Evolutionary conservation across 2,888 invertebrate genomes (phyloP).

Genomic region (Epinotia bilunana): DNA sequence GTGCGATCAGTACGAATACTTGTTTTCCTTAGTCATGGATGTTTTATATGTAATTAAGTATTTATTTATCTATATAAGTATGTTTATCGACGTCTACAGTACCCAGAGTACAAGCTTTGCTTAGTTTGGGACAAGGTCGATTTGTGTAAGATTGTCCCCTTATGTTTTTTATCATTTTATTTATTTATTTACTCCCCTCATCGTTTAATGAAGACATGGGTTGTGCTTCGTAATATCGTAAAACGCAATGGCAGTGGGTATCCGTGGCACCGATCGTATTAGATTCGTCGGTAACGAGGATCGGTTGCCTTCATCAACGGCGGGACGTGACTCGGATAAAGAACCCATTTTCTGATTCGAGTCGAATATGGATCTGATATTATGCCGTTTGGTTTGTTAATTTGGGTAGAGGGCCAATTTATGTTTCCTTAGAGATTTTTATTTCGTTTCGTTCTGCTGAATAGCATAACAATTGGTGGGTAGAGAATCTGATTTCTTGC

Average conservation of each 20-base stretch:
- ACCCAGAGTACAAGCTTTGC: too few relatives aligned
- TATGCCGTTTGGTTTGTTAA: conserved; percentile 42
- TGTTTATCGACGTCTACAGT: too few relatives aligned
- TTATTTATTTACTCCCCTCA: neutral
- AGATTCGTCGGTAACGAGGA: conserved; percentile 46
- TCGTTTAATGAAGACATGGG: conserved; percentile 31
- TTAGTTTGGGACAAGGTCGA: too few relatives aligned
- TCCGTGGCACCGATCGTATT: conserved; percentile 41
- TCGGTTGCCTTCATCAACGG: conserved; percentile 46
- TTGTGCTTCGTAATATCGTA: conserved; percentile 34
- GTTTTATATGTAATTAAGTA: too few relatives aligned
- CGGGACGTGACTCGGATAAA: conserved; percentile 45
- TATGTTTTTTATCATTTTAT: too few relatives aligned
- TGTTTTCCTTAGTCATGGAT: too few relatives aligned
- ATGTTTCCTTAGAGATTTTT: neutral
- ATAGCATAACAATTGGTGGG: neutral
- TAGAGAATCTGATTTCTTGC: neutral
- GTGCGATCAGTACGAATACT: too few relatives aligned
- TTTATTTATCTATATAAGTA: too few relatives aligned
- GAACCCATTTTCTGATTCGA: conserved; percentile 40
- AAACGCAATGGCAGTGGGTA: conserved; percentile 39
- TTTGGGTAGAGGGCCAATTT: conserved; percentile 8
- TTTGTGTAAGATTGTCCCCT: too few relatives aligned
- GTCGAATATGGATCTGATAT: conserved; percentile 42
- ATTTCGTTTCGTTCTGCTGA: neutral